Evolutionary conservation across 2,797 vertebrate genomes (phyloP).

Genomic region (Enteromius trimaculatus): DNA sequence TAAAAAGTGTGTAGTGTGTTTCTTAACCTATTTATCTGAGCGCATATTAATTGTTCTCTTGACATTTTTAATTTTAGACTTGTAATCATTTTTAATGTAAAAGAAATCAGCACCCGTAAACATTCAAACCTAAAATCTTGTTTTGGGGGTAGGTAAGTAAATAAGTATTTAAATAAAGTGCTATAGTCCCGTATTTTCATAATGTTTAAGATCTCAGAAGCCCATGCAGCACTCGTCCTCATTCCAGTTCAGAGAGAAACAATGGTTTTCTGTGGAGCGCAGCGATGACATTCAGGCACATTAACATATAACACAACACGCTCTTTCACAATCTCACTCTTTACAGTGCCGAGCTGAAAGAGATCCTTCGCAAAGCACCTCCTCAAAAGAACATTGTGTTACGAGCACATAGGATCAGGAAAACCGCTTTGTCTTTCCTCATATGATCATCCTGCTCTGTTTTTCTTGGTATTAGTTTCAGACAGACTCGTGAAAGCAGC

Average conservation of each 20-base stretch:
- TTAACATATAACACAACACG: conserved; percentile 73
- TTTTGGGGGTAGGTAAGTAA: no score
- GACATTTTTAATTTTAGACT: background rate
- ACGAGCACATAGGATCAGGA: background rate
- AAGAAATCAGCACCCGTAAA: background rate
- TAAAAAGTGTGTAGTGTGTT: background rate
- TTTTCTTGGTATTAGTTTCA: background rate
- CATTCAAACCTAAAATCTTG: background rate
- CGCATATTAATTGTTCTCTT: background rate
- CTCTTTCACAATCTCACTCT: conserved; percentile 62
- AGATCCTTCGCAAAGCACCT: conserved; percentile 32
- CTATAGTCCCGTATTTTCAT: background rate
- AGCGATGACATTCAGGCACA: conserved; percentile 57
- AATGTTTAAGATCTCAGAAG: conserved; percentile 5
- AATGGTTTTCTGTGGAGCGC: conserved; percentile 58
- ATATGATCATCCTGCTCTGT: background rate
- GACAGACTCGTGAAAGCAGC: background rate
- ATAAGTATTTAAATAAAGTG: background rate
- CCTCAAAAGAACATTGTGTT: conserved; percentile 28
- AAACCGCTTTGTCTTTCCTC: background rate
- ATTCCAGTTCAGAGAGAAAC: conserved; percentile 51
- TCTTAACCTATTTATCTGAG: background rate
- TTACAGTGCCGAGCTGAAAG: conserved; percentile 38
- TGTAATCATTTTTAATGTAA: background rate
- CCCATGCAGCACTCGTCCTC: conserved; percentile 39